Evolutionary conservation across 2,113 vertebrate genomes (phyloP), one percentile per base, ranked within the genome.

Genomic region (Rattus norvegicus): DNA sequence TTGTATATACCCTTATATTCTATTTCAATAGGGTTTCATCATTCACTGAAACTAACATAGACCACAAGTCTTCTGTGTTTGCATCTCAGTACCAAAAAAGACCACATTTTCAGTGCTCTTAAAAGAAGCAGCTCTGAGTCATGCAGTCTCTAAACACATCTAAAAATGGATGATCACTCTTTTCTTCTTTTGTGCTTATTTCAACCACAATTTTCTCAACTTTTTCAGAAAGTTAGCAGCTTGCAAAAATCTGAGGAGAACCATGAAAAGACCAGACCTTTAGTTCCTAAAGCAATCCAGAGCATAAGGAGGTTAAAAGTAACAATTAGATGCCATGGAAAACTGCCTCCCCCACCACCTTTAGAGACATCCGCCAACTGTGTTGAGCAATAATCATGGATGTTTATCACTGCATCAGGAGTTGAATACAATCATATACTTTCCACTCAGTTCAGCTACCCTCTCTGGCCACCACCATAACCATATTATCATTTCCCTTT

Each of bases 191-290:
- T 54, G 3, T 92, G 87, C 92, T 92, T 90, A 90, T 92, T 94
- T 97, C 96, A 96, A 92, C 72, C 77, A 70, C 93, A 96, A 81
- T 96, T 93, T 96, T 95, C 93, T 97, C 93, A 77, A 89, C 75
- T 96, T 96, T 96, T 96, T 92, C 77, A 90, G 92, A 97, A 97
- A 95, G 97, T 97, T 95, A 95, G 76, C 95, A 97, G 92, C 95
- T 97, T 97, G 85, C 61, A 97, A 95, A 96, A 91, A 39, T 56
- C 33, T 92, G 52, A 94, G 84, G 70, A 90, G 56, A 75, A 91
- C 70, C 92, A 63, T 86, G 86, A 93, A 96, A 95, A 90, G 56
- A 91, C 14, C 67, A 97, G 94, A 88, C 72, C 91, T 95, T 95
- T 88, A 77, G 14, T 90, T 96, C 93, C 76, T 63, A 97, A 43